Base-by-base conservation (phyloP, 2,113 vertebrate species). In the Beaufortia kweichowensis region DNA sequence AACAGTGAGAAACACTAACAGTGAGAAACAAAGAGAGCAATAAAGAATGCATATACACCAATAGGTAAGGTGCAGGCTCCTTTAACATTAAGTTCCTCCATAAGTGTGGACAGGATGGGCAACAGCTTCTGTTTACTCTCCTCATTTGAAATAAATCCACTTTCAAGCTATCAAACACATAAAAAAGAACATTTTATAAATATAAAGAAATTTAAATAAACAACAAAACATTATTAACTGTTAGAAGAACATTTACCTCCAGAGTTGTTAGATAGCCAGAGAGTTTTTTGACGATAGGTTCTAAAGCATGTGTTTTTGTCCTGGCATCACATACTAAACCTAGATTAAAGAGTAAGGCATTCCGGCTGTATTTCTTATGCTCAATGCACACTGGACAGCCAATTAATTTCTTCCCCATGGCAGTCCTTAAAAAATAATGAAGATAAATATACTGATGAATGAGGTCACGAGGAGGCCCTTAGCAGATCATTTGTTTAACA, bases 361-460 rank as follows among this genome's bases (percentile, higher is more conserved):
- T 99, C 21, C 97, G 87, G 76, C 95, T 96, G 85, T 99, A 99
- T 78, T 98, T 99, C 86, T 99, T 99, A 87, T 99, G 95, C 78
- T 98, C 97, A 0, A 99, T 99, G 85, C 97, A 99, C 61, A 99
- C 96, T 0, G 97, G 97, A 84, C 97, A 99, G 12, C 97, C 97
- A 0, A 98, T 98, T 61, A 99, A 89, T 86, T 99, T 99, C 87
- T 98, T 98, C 46, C 94, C 97, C 96, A 99, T 98, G 10, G 97
- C 96, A 0, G 97, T 98, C 62, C 97, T 99, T 56, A 8, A 88
- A 46, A 4, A 59, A 9, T 55, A 1, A 72, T 12, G 73, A 3
- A 69, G 14, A 75, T 17, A 74, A 46, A 65, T n/a, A n/a, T n/a
- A n/a, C n/a, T n/a, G n/a, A n/a, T n/a, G n/a, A n/a, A n/a, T n/a